These are phyloP conservation scores for Albula goreensis DNA, from an alignment of 2,113 vertebrate species.

Conservation along the genomic window DNA sequence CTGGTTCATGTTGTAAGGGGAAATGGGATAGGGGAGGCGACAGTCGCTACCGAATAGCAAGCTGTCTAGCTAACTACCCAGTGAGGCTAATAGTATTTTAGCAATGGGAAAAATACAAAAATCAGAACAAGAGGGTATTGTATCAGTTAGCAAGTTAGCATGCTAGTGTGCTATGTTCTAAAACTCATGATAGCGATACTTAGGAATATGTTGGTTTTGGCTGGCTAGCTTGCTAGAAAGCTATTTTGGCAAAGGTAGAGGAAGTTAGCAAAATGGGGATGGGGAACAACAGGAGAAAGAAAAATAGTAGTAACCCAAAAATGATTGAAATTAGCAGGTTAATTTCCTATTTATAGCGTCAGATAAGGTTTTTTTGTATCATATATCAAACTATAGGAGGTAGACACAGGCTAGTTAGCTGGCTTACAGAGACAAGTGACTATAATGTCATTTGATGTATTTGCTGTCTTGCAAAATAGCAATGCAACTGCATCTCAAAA, in stretches of 20 bases:
- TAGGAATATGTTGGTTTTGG: not conserved
- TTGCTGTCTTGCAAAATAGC: not conserved
- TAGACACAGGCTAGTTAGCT: not conserved
- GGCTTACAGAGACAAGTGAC: not conserved
- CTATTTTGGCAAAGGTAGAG: not conserved
- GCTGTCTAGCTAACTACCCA: not conserved
- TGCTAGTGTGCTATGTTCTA: not conserved
- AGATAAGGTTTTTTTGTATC: not conserved
- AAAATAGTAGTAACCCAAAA: too few relatives aligned
- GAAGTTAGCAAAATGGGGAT: not conserved
- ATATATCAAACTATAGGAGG: too few relatives aligned
- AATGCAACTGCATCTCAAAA: not conserved
- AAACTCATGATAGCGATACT: not conserved
- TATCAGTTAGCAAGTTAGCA: not conserved
- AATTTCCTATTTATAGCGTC: not conserved
- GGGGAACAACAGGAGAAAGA: not conserved
- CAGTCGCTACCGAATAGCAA: not conserved
- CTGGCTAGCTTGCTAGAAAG: not conserved
- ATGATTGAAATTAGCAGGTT: too few relatives aligned
- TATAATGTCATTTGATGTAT: not conserved
- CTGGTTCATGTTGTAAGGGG: slow-evolving; percentile 13
- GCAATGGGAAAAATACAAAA: not conserved
- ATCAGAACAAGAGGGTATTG: not conserved
- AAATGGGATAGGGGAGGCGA: not conserved
- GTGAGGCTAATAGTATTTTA: not conserved